Base-by-base conservation (phyloP, 35 echinoderm and acorn worm genomes). In the Stichopus chloronotus region DNA sequence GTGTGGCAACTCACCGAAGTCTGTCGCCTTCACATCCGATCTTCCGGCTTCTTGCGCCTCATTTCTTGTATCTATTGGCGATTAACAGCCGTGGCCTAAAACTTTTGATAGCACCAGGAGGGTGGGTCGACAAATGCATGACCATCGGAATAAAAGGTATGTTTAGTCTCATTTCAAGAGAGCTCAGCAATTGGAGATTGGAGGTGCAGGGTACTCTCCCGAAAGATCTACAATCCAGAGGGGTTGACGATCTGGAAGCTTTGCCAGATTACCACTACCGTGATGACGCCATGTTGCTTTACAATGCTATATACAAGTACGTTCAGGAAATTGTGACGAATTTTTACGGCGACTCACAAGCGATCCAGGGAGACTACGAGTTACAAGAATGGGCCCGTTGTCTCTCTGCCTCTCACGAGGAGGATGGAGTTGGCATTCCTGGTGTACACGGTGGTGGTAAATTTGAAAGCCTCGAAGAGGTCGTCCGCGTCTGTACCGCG, bases 21-120 rank as follows among this genome's bases (percentile, higher is more conserved):
- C 94, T 97, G 19, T 95, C 94, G 19, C 91, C 92, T 25, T 97
- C 96, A 55, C 96, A 97, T 93, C 96, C 96, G 4, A 78, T 97
- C 63, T 95, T 86, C 69, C 78, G 92, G 11, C 76, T 97, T 17
- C 25, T 97, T 14, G 96, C 96, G 20, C 96, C 96, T 4, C 96
- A 97, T 72, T 97, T 95, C 58, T 87, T 93, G 10, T 91, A 93
- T 25, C 74, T 97, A 7, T 72, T 97, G 30, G 92, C 94, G 58
- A 95, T 95, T 52, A 93, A 97, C 63, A 93, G 90, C 22, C 60
- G 63, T 58, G 94, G 58, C 3, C 24, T 95, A 65, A 53, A 12
- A 6, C 93, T 81, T 17, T 81, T 94, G 1, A 81, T 94, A 7
- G 68, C 78, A 13, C 30, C 68, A 57, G 94, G 80, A 8, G 94